Percentiles rank a stretch among this genome's conserved stretches.
Conservation (phyloP, 1,140 invertebrate genomes). For the Nylanderia fulva region DNA sequence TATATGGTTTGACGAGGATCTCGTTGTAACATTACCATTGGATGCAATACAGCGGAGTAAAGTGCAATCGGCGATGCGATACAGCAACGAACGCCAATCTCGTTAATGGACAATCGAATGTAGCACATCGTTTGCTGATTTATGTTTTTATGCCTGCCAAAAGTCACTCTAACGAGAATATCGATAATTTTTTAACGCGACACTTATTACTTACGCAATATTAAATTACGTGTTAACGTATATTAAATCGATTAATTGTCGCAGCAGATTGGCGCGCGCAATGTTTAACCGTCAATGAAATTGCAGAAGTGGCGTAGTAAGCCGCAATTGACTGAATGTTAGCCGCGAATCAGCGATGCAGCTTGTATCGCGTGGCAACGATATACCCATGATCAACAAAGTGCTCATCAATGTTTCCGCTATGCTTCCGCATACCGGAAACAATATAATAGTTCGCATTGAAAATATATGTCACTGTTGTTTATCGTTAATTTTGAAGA, state of each 20-base stretch:
- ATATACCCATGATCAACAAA: constrained; percentile 43
- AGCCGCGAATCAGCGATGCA: constrained; percentile 40
- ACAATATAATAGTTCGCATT: neutral
- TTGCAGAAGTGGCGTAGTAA: constrained; percentile 23
- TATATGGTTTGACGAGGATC: neutral
- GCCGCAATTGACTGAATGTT: constrained; percentile 49
- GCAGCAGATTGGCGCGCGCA: neutral
- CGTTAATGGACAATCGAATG: constrained; percentile 45
- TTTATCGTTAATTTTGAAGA: neutral
- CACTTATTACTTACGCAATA: neutral
- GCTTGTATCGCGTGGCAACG: neutral
- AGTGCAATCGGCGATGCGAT: constrained; percentile 42
- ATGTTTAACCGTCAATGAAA: constrained; percentile 55
- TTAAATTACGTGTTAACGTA: neutral
- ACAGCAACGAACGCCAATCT: constrained; percentile 34
- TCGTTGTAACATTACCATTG: constrained; percentile 33
- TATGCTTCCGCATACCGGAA: neutral
- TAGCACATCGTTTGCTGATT: constrained; percentile 29
- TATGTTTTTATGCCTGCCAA: constrained; percentile 12
- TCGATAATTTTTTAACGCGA: neutral
- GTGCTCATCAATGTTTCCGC: constrained; percentile 19
- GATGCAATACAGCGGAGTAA: neutral
- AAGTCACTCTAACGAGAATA: neutral
- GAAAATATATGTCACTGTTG: neutral
- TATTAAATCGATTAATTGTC: constrained; percentile 29